Evolutionary conservation across 92 coral and sea anemone species (phyloP), one percentile per base, ranked within the genome.

Genomic region (Epizoanthus illoricatus): DNA sequence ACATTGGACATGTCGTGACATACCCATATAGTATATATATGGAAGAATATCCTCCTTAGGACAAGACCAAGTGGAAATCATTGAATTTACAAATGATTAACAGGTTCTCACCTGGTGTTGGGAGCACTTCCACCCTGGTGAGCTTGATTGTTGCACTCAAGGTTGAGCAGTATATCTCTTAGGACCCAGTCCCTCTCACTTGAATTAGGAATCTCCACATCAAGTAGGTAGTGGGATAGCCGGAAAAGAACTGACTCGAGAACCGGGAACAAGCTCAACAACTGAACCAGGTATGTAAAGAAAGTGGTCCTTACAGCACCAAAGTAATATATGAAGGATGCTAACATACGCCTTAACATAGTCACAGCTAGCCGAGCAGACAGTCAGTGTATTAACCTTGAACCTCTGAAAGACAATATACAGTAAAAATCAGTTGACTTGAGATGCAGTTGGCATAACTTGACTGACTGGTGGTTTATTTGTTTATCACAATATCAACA

Each of bases 371-470:
- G 23, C 24, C 41, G 5, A 21, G 41, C 16, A 12, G 10, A 15
- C 1, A 39, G 2, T 9, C 69, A 64, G 4, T 21, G 10, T 20
- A 64, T 21, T 42, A 42, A 42, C 39, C 69, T 64, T 64, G 40
- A 65, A 65, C 41, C 69, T 21, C 69, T 65, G 69, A 28, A 65
- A 65, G 5, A 65, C 7, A 65, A 65, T 21, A 65, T 65, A 65
- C 47, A 42, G 47, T 42, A 1, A 42, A 6, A 42, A 6, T 42
- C 47, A 42, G 47, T 42, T 42, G 3, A 42, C 47, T 42, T 42
- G 47, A 42, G 0, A 42, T 42, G 5, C 3, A 42, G 47, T 28
- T 28, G 33, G 33, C 33, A 28, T 28, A 28, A 28, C 33, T n/a
- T n/a, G n/a, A n/a, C n/a, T n/a, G n/a, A n/a, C n/a, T n/a, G n/a